Base-by-base conservation (phyloP, 2,113 vertebrate genomes). In the Mobula birostris region DNA sequence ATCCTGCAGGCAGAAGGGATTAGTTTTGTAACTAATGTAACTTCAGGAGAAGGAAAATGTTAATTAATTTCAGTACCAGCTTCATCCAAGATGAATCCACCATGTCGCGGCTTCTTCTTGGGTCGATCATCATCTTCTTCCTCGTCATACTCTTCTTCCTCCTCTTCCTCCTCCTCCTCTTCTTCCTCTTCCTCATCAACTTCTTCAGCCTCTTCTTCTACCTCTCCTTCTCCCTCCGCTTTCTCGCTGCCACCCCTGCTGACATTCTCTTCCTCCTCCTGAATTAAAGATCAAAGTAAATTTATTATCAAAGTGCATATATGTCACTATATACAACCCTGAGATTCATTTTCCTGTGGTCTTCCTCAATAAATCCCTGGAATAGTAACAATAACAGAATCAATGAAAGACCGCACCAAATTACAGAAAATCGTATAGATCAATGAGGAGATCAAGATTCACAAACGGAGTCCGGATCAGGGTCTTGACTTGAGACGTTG, bases 231-330 rank as follows among this genome's bases (percentile, higher is more conserved):
- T 94, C 98, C 98, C 0, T 98, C 98, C 0, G 97, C 98, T 94
- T 98, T 99, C 94, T 99, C 98, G n/a, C 98, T 99, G 94, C 98
- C 98, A 61, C 98, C 98, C 92, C 98, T 98, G 61, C 98, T 99
- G 88, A 94, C 96, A 0, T 94, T 96, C 29, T 96, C 97, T 79
- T 98, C 98, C 94, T 98, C 97, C 97, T 98, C 95, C 94, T 48
- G 48, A 48, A 48, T 48, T 48, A 48, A 48, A 48, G 48, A 48
- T 48, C 48, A 48, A 48, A 48, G 48, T 48, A 48, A 48, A 48
- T 48, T 48, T 48, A 48, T 48, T 48, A 48, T 48, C 48, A 48
- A 48, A 48, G 48, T 48, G 48, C 48, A 48, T 4, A 48, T 48
- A 48, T 48, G 48, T 48, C 48, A 48, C 1, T 1, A 48, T 48